Evolutionary conservation across 2,113 vertebrate genomes (phyloP).

Genomic region (Stigmatopora nigra): DNA sequence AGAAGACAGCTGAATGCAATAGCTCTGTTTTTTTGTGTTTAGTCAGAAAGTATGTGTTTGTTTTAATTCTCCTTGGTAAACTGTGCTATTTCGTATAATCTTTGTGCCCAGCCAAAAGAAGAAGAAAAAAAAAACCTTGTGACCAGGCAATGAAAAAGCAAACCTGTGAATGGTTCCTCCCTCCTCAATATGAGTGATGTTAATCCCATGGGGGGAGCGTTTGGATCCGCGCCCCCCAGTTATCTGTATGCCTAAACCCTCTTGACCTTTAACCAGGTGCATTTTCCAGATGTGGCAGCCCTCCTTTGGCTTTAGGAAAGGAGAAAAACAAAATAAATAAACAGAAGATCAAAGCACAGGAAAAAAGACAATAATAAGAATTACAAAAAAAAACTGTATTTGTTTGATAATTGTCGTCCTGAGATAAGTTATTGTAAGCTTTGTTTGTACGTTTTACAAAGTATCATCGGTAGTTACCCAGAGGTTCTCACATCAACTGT

Average conservation of each 20-base stretch:
- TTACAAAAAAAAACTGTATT: neutral
- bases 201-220: constrained; percentile 86
- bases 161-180: constrained; percentile 88
- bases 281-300: constrained; percentile 94
- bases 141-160: neutral
- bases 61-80: too few species aligned
- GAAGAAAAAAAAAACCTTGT: neutral
- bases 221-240: constrained; percentile 91
- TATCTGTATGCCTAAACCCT: constrained; percentile 92
- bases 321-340: constrained; percentile 4
- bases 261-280: constrained; percentile 87
- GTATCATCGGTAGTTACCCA: too few species aligned
- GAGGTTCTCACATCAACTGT: neutral
- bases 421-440: too few species aligned
- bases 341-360: neutral
- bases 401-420: too few species aligned
- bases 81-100: neutral
- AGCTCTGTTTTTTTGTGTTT: too few species aligned
- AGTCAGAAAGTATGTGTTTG: too few species aligned
- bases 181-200: constrained; percentile 86
- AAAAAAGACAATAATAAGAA: too few species aligned
- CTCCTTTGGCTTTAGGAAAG: constrained; percentile 70
- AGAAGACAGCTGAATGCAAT: too few species aligned
- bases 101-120: neutral
- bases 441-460: too few species aligned